Base-by-base conservation (phyloP, 1,140 invertebrate species). In the Antheraea mylitta region DNA sequence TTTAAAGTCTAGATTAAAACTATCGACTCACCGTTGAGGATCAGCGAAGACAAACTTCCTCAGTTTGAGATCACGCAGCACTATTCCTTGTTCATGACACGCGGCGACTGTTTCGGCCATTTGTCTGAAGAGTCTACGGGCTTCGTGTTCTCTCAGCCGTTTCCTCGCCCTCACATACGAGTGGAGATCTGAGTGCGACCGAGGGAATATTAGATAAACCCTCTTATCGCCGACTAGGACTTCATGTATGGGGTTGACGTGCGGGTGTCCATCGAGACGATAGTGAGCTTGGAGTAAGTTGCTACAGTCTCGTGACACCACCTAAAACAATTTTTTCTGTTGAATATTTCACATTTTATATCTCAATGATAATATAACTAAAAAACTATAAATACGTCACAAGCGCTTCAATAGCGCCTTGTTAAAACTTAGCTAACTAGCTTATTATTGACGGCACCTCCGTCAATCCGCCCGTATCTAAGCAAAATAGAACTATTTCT, bases 11-110 rank as follows among this genome's bases (percentile, higher is more conserved):
- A 16, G 6, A 53, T 9, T 10, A 60, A 64, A 64, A 48, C 11
- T 13, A 66, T 7, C 16, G 66, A 94, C 96, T 96, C 92, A 99
- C 98, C 97, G 97, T 89, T 98, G 96, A 78, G 95, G 93, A 92
- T 99, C 97, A 64, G 96, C 96, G 92, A 99, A 99, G 79, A 99
- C 98, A 92, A 99, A 99, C 87, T 99, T 99, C 87, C 98, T 95
- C 64, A 99, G 95, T 90, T 99, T 99, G 78, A 99, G 95, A 93
- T 99, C 98, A 83, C 98, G 94, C 71, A 99, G 94, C 64, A 99
- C 97, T 71, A 99, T 96, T 53, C 98, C 98, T 82, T 97, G 96
- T 74, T 96, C 94, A 93, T 99, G 98, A 89, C 98, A 99, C 70
- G 96, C 96, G 70, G 95, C 94, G 2, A 99, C 98, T 7, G 98